phyloP scores from a whole-genome alignment of 2,113 vertebrate species.

The Picathartes gymnocephalus region DNA sequence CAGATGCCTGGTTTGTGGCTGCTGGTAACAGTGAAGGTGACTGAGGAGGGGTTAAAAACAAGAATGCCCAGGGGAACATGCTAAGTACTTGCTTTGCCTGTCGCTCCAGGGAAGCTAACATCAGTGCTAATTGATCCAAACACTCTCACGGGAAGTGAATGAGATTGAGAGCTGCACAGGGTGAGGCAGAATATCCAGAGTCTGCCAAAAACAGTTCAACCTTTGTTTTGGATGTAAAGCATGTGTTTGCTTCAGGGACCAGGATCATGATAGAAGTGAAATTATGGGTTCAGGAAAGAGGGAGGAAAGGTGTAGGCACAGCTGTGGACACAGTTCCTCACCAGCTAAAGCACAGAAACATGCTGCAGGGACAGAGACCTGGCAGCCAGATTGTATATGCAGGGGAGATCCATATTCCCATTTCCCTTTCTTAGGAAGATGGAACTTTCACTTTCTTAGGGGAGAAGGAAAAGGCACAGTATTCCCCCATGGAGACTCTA shows the following conservation, averaged over 20 bases:
- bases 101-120: neutral
- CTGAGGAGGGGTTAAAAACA: slow-evolving; percentile 42
- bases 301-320: neutral
- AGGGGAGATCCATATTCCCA: neutral
- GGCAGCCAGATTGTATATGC: neutral
- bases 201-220: neutral
- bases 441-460: neutral
- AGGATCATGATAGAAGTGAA: neutral
- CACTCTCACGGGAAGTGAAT: neutral
- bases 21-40: slow-evolving; percentile 30
- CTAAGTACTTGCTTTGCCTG: neutral
- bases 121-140: slow-evolving; percentile 39
- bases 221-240: neutral
- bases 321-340: neutral
- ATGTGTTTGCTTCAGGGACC: neutral
- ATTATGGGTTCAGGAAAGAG: neutral
- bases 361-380: neutral
- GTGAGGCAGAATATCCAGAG: neutral
- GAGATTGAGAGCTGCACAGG: neutral
- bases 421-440: neutral
- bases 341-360: neutral
- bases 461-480: neutral
- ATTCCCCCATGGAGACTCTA: neutral
- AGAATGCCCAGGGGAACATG: neutral
- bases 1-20: neutral